These are phyloP conservation scores for Echeneis naucrates DNA, from an alignment of 2,797 vertebrate species.

Conservation along the genomic window DNA sequence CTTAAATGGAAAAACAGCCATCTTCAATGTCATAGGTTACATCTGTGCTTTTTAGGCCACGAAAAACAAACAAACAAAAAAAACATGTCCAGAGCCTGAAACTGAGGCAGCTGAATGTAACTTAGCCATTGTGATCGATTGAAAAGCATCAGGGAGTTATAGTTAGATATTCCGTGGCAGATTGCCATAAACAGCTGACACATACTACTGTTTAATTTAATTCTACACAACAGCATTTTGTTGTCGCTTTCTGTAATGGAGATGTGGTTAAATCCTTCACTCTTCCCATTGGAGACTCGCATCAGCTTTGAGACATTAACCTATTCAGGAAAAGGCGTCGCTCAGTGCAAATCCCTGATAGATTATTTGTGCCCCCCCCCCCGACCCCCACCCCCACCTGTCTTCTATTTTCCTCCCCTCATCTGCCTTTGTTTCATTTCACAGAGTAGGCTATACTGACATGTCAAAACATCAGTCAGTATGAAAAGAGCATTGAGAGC, in stretches of 20 bases:
- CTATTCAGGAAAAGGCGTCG: conserved; percentile 56
- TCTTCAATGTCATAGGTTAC: neutral
- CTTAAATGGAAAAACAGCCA: neutral
- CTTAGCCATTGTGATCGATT: too few relatives aligned
- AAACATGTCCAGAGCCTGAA: neutral
- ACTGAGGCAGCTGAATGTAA: neutral
- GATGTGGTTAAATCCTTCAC: conserved; percentile 59
- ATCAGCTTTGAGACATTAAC: conserved; percentile 58
- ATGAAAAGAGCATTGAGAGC: conserved; percentile 59
- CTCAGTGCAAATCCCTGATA: conserved; percentile 63
- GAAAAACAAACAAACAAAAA: too few relatives aligned
- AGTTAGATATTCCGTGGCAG: conserved; percentile 10
- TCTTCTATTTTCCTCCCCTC: conserved; percentile 17
- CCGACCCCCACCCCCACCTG: neutral
- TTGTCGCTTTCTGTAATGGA: conserved; percentile 51
- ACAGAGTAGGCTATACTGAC: conserved; percentile 21
- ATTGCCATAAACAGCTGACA: conserved; percentile 39
- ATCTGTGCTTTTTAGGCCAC: neutral
- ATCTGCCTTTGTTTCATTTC: conserved; percentile 53
- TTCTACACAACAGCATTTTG: conserved; percentile 45
- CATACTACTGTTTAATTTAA: conserved; percentile 41
- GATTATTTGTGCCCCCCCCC: conserved; percentile 46
- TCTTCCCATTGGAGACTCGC: conserved; percentile 44
- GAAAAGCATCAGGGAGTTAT: neutral
- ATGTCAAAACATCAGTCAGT: conserved; percentile 72